A percentile compares a stretch with the other conserved stretches of the same genome.
Evolutionary conservation across 2,113 vertebrate species (phyloP).

Genomic region (Varanus salvator): DNA sequence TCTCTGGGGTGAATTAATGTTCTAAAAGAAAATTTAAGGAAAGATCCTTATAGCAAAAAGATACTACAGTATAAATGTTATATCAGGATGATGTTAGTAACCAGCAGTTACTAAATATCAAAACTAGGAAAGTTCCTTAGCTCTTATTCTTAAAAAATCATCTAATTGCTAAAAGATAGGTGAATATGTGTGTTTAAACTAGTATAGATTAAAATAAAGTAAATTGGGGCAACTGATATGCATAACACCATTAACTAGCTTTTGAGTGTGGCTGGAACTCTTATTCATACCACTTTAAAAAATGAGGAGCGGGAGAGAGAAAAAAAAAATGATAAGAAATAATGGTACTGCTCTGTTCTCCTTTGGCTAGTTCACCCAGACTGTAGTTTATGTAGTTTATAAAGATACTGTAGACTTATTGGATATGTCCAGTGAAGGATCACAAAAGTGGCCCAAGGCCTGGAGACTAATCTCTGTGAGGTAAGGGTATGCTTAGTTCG

Average conservation of each 20-base stretch:
- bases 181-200: background rate
- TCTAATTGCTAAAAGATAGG: background rate
- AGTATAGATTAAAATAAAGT: background rate
- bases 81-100: background rate
- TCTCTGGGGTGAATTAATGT: constrained; percentile 8
- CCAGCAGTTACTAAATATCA: background rate
- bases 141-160: background rate
- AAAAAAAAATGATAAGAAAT: background rate
- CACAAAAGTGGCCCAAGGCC: background rate
- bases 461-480: background rate
- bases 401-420: background rate
- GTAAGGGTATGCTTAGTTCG: background rate
- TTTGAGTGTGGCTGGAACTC: background rate
- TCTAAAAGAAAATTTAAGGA: background rate
- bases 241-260: background rate
- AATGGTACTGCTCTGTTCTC: background rate
- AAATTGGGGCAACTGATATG: background rate
- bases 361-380: background rate
- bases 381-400: background rate
- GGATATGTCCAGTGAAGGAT: background rate
- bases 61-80: background rate
- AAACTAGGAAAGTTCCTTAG: background rate
- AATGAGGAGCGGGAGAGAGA: background rate
- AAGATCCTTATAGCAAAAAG: background rate
- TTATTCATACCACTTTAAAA: background rate